Conservation (phyloP, 2,113 vertebrate species). For the Glareola pratincola region DNA sequence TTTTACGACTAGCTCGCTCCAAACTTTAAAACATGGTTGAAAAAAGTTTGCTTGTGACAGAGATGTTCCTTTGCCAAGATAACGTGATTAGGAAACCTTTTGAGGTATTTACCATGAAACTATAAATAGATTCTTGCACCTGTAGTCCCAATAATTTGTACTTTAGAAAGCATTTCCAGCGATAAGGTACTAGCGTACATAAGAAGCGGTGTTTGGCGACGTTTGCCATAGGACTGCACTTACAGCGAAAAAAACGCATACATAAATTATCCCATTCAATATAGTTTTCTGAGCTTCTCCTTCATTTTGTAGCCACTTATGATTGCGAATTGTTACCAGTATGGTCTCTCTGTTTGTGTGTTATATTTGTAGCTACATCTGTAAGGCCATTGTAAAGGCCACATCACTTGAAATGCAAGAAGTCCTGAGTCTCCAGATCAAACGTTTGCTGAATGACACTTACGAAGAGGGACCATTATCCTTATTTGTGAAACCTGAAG, state of each 20-base stretch:
- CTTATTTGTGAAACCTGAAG: conserved; percentile 17
- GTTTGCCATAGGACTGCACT: background rate
- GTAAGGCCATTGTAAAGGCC: conserved; percentile 63
- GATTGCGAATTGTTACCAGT: background rate
- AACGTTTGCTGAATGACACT: background rate
- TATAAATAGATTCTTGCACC: background rate
- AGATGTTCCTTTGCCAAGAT: background rate
- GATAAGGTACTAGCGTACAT: background rate
- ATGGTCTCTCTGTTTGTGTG: background rate
- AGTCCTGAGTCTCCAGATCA: conserved; percentile 24
- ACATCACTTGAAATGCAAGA: background rate
- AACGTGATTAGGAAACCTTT: background rate
- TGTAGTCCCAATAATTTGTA: background rate
- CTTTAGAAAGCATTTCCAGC: background rate
- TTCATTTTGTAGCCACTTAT: background rate
- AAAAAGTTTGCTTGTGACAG: background rate
- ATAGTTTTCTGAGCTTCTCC: background rate
- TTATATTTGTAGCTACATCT: conserved; percentile 46
- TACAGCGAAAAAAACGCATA: background rate
- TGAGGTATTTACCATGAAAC: background rate
- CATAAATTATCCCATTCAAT: background rate
- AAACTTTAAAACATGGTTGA: background rate
- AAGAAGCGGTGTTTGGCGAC: background rate
- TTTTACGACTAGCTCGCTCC: background rate
- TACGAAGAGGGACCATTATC: conserved; percentile 10